Base-by-base conservation (phyloP, 2,888 invertebrate species). In the Myopa testacea region DNA sequence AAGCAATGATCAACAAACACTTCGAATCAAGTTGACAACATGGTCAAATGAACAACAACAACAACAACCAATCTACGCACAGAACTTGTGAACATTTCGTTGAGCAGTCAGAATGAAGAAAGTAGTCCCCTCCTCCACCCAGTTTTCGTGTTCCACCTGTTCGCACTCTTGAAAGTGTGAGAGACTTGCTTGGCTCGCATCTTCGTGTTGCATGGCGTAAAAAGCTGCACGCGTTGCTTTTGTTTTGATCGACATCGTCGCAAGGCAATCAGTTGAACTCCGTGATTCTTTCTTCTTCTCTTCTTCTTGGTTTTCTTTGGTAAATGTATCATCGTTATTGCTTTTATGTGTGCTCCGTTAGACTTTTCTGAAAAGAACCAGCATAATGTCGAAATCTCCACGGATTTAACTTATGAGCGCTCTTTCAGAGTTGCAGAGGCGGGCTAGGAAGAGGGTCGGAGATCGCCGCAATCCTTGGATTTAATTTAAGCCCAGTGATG, bases 231-330 rank as follows among this genome's bases (percentile, higher is more conserved):
- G 60, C 50, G 26, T 50, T 45, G 19, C 26, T 26, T 45, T 73
- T 73, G 73, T 73, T 73, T 73, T 73, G 73, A 34, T 73, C 73
- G 62, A 60, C 12, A 62, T 63, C 60, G 60, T 62, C 73, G 16
- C n/a, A n/a, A 55, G 16, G 14, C 72, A 37, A n/a, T 37, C 37
- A 62, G 38, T 3, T 8, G 14, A 62, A 26, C 62, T 72, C 8
- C n/a, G 26, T 45, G 62, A 4, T 73, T 40, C 38, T 16, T 12
- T 62, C 8, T 4, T 72, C 19, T 60, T 2, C 4, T 45, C 55
- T 52, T 19, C 26, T 55, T 72, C 40, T 72, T 50, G n/a, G 50
- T 37, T 71, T 37, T 19, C 10, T 37, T 73, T n/a, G 55, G 55
- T 55, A 55, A 55, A 55, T 3, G 16, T 55, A 55, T 16, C 6